A percentile compares a stretch with the other conserved stretches of the same genome.
Conservation (phyloP, 2,797 vertebrate genomes). For the Syngnathus acus region DNA sequence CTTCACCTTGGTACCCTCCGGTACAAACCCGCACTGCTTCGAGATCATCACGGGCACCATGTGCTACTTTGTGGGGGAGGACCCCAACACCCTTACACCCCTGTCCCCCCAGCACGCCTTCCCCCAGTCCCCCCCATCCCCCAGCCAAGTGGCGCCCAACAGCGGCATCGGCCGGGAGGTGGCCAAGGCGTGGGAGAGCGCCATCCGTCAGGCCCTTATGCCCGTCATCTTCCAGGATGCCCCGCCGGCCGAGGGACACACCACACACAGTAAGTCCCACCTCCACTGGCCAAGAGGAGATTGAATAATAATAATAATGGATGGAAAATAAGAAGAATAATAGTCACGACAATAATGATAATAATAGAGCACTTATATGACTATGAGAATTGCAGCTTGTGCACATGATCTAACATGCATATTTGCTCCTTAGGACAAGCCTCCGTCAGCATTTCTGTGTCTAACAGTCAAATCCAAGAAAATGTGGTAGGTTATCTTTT, state of each 20-base stretch:
- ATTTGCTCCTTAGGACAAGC: constrained; percentile 72
- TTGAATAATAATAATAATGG: not conserved
- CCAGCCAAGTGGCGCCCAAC: constrained; percentile 65
- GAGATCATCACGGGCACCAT: constrained; percentile 81
- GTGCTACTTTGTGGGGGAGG: constrained; percentile 86
- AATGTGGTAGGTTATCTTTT: constrained; percentile 73
- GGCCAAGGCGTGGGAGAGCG: constrained; percentile 79
- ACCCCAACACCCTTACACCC: constrained; percentile 54
- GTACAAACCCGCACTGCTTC: constrained; percentile 84
- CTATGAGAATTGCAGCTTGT: too few relatives aligned
- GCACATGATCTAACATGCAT: not conserved
- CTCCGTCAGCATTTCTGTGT: constrained; percentile 84
- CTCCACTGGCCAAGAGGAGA: not conserved
- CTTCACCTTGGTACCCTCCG: constrained; percentile 70
- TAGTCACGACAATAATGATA: too few relatives aligned
- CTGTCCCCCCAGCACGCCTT: constrained; percentile 30
- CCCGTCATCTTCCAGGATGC: constrained; percentile 79
- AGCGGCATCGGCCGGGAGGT: constrained; percentile 76
- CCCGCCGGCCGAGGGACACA: constrained; percentile 62
- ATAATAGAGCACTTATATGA: too few relatives aligned
- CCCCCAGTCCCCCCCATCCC: constrained; percentile 53
- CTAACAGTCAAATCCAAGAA: constrained; percentile 86
- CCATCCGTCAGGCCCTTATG: constrained; percentile 86
- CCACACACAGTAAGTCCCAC: constrained; percentile 62
- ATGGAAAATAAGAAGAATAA: too few relatives aligned